Evolutionary conservation across 2,888 invertebrate genomes (phyloP).

Genomic region (Patella caerulea): DNA sequence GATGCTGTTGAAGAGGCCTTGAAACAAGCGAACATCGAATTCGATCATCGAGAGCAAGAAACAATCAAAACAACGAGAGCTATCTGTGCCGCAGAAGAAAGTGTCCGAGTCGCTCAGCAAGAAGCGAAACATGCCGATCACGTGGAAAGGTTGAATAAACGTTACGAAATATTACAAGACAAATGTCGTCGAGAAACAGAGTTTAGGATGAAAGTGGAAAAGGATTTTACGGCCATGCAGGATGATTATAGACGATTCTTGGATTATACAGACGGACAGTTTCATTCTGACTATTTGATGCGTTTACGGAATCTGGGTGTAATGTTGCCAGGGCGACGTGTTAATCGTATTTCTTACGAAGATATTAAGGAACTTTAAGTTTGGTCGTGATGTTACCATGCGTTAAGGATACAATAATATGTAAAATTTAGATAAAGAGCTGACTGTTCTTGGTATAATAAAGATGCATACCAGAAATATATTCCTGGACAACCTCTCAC

Average conservation of each 20-base stretch:
- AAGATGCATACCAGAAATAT: too few relatives aligned
- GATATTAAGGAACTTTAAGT: conserved; percentile 37
- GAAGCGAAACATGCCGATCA: conserved; percentile 56
- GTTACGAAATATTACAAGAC: conserved; percentile 51
- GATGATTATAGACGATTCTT: conserved; percentile 69
- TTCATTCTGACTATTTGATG: conserved; percentile 70
- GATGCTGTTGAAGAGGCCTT: conserved; percentile 59
- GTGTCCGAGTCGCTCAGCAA: conserved; percentile 55
- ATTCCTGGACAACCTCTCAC: too few relatives aligned
- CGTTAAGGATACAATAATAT: too few relatives aligned
- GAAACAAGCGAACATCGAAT: conserved; percentile 59
- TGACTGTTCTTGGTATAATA: too few relatives aligned
- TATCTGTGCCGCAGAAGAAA: conserved; percentile 59
- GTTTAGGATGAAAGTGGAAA: conserved; percentile 56
- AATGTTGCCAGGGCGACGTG: conserved; percentile 53
- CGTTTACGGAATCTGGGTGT: conserved; percentile 56
- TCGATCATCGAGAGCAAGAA: conserved; percentile 54
- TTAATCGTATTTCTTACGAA: conserved; percentile 55
- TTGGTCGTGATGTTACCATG: neutral
- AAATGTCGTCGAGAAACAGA: conserved; percentile 60
- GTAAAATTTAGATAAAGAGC: too few relatives aligned
- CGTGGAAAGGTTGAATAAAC: conserved; percentile 51
- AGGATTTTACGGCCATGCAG: conserved; percentile 65
- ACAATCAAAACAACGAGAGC: conserved; percentile 52
- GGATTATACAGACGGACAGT: conserved; percentile 69